Conservation (phyloP, 2,888 invertebrate genomes). For the Sepiola atlantica region DNA sequence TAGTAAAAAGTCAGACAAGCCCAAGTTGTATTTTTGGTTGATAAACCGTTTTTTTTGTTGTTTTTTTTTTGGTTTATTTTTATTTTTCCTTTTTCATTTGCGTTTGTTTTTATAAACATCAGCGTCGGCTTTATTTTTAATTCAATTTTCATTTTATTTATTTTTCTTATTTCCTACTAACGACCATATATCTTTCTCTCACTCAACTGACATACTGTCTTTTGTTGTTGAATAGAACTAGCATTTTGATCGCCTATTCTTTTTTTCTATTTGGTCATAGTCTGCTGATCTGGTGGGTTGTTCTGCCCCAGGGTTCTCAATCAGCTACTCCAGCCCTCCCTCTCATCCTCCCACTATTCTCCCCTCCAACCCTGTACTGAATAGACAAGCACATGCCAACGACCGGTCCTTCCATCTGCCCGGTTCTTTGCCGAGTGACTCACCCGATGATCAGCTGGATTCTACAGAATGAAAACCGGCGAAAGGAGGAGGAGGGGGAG, state of each 20-base stretch:
- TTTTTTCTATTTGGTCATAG: constrained; percentile 16
- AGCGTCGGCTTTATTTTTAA: neutral
- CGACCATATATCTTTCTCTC: neutral
- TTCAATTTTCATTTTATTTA: neutral
- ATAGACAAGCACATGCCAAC: neutral
- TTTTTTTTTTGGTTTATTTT: neutral
- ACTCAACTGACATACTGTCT: neutral
- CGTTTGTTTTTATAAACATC: too few relatives aligned
- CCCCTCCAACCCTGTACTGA: too few relatives aligned
- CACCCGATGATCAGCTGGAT: neutral
- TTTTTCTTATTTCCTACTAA: neutral
- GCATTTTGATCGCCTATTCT: neutral
- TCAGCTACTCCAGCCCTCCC: neutral
- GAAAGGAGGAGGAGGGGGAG: neutral
- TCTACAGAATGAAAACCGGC: neutral
- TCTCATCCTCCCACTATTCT: neutral
- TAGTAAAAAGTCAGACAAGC: neutral
- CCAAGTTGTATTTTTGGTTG: neutral
- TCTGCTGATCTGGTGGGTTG: neutral
- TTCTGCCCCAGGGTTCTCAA: neutral
- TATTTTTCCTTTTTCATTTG: neutral
- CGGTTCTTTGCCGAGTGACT: neutral
- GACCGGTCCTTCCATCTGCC: constrained; percentile 15
- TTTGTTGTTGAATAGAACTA: neutral
- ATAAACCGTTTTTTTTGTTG: neutral